Base-by-base conservation (phyloP, 2,113 vertebrate genomes). In the Hyaena hyaena region DNA sequence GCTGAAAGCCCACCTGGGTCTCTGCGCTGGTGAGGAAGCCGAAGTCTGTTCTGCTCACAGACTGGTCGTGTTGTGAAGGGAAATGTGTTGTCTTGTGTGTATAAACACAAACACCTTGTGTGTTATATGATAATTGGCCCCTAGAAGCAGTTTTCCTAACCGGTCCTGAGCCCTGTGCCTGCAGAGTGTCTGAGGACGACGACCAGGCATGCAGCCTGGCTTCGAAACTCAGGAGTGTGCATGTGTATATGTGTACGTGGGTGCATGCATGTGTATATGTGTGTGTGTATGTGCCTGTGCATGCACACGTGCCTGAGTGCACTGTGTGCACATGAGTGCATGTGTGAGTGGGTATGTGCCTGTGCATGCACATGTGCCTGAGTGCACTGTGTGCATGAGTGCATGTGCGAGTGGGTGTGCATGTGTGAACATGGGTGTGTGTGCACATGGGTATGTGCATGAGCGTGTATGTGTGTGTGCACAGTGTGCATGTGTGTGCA, bases 21-120 rank as follows among this genome's bases (percentile, higher is more conserved):
- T 31, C 61, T 68, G 53, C 39, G 39, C 24, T 79, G 50, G 31
- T 16, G 63, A 63, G 39, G 66, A 35, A 1, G 55, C 28, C 10
- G 6, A 74, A 14, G 12, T 39, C 39, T 39, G 39, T 39, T 58
- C 35, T 55, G 88, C 35, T 58, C n/a, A 12, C 69, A 65, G n/a
- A 33, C 31, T 2, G 73, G 55, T 16, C 71, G 0, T n/a, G 23
- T 45, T 10, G 7, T 66, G 39, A 55, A 63, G 0, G 3, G 63
- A 35, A 80, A 81, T 31, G 24, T 48, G 9, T 86, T 86, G 15
- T 39, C 33, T 76, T 85, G n/a, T 90, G 33, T 39, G 39, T 39
- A 39, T 39, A 39, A 39, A 39, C 39, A 39, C 28, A 10, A 65
- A 43, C n/a, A n/a, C 77, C 21, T 8, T 4, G 1, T 8, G 0